Evolutionary conservation across 2,888 invertebrate species (phyloP), one percentile per base, ranked within the genome.

Genomic region (Cabera pusaria): DNA sequence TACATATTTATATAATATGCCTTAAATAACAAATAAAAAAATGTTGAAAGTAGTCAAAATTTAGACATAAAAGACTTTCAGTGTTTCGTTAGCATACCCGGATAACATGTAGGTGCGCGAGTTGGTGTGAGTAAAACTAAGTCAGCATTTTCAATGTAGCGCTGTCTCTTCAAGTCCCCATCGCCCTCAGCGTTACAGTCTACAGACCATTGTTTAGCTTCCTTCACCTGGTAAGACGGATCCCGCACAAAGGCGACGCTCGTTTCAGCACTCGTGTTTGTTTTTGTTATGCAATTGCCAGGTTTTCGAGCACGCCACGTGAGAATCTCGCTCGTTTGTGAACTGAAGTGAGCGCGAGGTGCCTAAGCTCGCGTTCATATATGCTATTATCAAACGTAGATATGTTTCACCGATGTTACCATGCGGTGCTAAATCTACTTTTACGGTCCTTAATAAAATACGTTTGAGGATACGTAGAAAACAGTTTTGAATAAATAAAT

Each of bases 231-330:
- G 74, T 73, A 83, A 83, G 78, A 79, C 67, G 74, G 71, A 78
- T 80, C 69, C 70, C 69, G 69, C 72, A 86, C 85, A 85, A 86
- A 87, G 78, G 74, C 72, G 58, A 64, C 65, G 74, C 76, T 79
- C 75, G 83, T 81, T 78, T 76, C 76, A 62, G 63, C 80, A 79
- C 74, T 79, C 66, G 73, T 79, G 74, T 82, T 83, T 85, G 80
- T 83, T 85, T 82, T 85, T 83, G 79, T 84, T 80, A 82, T 83
- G 81, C 84, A 85, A 85, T 85, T 86, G 44, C 79, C 75, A 71
- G 76, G 78, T 79, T 84, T 83, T 72, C 53, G 72, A 85, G 82
- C 70, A 64, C 59, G 67, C 69, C 72, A 62, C 63, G 69, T 59
- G 68, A 71, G 73, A 59, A 65, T 36, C 59, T 57, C 64, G 68